Evolutionary conservation across 2,888 invertebrate species (phyloP).

Genomic region (Biston stratarius): DNA sequence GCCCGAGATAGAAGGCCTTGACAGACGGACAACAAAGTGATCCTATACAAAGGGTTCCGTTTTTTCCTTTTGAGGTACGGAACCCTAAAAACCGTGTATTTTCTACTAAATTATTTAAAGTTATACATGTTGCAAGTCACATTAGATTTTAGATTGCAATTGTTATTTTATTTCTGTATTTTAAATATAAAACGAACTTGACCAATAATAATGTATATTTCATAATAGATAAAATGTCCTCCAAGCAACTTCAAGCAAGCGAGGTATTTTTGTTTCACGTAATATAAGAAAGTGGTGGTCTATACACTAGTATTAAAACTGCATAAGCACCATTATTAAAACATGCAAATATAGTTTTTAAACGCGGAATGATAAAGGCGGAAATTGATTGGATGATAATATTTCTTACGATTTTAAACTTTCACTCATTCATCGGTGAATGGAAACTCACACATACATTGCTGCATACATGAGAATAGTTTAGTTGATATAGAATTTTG

Average conservation of each 20-base stretch:
- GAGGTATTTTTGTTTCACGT: constrained; percentile 38
- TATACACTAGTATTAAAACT: constrained; percentile 10
- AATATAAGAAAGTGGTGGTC: constrained; percentile 46
- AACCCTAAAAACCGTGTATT: no score
- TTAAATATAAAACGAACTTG: background rate
- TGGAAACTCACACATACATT: constrained; percentile 61
- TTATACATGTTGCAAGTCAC: no score
- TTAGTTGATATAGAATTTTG: constrained; percentile 27
- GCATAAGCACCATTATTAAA: constrained; percentile 5
- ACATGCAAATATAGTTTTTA: constrained; percentile 4
- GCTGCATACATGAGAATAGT: constrained; percentile 33
- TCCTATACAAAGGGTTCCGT: no score
- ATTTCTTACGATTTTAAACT: constrained; percentile 40
- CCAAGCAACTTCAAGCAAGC: constrained; percentile 27
- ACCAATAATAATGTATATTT: constrained; percentile 6
- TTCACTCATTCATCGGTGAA: constrained; percentile 55
- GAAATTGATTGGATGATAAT: constrained; percentile 34
- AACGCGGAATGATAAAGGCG: constrained; percentile 2
- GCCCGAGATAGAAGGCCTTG: no score
- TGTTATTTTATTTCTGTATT: no score
- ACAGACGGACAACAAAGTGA: no score
- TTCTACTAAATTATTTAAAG: no score
- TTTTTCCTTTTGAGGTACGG: no score
- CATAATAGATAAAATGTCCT: constrained; percentile 5
- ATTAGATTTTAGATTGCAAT: no score